Conservation (phyloP, 2,113 vertebrate genomes). For the Cyphomyrus plagiostoma region DNA sequence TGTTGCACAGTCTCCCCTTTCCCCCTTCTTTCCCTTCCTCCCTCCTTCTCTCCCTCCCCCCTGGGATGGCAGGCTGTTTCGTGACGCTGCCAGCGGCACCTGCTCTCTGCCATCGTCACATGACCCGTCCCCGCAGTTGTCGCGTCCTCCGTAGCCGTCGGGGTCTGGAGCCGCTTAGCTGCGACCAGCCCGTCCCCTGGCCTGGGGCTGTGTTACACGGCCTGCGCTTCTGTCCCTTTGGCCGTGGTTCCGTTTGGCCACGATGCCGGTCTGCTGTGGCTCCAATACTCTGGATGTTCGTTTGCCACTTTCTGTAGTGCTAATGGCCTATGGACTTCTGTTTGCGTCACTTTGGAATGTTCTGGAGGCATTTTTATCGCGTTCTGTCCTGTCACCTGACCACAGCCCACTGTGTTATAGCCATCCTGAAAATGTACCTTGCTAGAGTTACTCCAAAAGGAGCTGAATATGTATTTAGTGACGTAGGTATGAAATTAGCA, state of each 20-base stretch:
- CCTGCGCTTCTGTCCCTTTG: background rate
- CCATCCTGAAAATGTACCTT: background rate
- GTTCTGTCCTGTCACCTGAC: background rate
- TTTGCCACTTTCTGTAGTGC: background rate
- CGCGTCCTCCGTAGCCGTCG: background rate
- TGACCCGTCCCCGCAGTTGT: background rate
- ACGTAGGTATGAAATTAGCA: background rate
- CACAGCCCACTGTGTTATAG: background rate
- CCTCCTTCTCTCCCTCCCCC: slow-evolving; percentile 17
- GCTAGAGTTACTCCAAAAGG: background rate
- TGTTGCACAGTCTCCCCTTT: slow-evolving; percentile 44
- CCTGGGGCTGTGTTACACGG: background rate
- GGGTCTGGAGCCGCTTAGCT: background rate
- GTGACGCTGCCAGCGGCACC: slow-evolving; percentile 11
- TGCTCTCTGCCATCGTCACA: slow-evolving; percentile 1
- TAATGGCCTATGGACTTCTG: background rate
- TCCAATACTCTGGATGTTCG: background rate
- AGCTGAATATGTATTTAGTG: background rate
- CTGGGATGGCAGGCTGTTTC: slow-evolving; percentile 15
- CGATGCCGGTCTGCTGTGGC: background rate
- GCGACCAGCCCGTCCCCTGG: background rate
- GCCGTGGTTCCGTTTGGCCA: background rate
- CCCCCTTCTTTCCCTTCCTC: slow-evolving; percentile 26
- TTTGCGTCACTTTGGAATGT: background rate
- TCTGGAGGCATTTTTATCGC: background rate